These are phyloP conservation scores for Eilema griseolum DNA, from an alignment of 2,888 invertebrate genomes.

Conservation along the genomic window DNA sequence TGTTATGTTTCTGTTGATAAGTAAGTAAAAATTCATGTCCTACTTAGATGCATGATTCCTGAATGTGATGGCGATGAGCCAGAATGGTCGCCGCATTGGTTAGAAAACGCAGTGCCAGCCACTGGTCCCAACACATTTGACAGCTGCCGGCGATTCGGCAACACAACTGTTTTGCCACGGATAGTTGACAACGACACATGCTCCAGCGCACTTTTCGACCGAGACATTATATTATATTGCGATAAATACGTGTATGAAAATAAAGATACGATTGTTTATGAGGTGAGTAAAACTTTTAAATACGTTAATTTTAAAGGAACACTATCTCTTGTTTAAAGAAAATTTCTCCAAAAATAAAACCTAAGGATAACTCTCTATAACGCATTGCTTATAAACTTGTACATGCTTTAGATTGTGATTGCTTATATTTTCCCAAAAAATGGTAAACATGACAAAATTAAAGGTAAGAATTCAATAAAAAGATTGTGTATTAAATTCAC, in stretches of 20 bases:
- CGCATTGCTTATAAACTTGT: too few relatives aligned
- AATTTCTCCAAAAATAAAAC: too few relatives aligned
- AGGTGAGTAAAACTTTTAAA: conserved; percentile 62
- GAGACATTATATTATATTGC: conserved; percentile 52
- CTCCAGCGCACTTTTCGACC: conserved; percentile 67
- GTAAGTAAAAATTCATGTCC: neutral
- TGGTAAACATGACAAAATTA: too few relatives aligned
- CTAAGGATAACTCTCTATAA: too few relatives aligned
- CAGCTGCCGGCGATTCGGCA: conserved; percentile 78
- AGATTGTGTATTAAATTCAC: too few relatives aligned
- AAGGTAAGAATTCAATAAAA: too few relatives aligned
- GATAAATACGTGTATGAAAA: conserved; percentile 70
- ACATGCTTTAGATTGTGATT: too few relatives aligned
- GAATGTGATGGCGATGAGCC: conserved; percentile 59
- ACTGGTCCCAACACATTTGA: conserved; percentile 62
- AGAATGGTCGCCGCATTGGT: conserved; percentile 62
- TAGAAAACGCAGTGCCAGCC: conserved; percentile 38
- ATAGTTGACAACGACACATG: conserved; percentile 51
- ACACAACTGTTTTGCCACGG: conserved; percentile 28
- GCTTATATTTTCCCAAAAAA: too few relatives aligned
- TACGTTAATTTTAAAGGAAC: too few relatives aligned
- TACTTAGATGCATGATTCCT: conserved; percentile 26
- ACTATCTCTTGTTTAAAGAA: too few relatives aligned
- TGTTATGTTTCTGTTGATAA: too few relatives aligned
- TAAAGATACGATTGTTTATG: conserved; percentile 72